Conservation (phyloP, 2,113 vertebrate genomes). For the Tiliqua scincoides region DNA sequence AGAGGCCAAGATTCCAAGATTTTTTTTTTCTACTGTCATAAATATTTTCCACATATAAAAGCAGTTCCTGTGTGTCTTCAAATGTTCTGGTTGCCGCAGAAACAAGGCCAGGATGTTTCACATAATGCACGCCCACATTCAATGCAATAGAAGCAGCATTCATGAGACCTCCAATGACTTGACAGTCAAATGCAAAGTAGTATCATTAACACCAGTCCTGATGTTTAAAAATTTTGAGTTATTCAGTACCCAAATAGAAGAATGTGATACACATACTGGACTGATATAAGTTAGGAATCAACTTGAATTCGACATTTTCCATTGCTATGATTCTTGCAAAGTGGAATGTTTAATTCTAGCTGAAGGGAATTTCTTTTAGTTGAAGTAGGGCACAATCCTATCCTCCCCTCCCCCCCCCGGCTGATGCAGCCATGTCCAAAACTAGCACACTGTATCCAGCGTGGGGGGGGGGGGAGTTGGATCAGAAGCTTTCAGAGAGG, state of each 20-base stretch:
- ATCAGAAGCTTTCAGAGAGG: no score
- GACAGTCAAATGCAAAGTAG: neutral
- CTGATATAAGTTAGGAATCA: neutral
- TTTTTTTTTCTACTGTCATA: constrained; percentile 39
- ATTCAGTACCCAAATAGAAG: rapidly evolving
- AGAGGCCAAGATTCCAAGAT: constrained; percentile 44
- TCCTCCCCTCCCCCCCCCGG: no score
- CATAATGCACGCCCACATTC: constrained; percentile 25
- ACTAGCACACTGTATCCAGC: no score
- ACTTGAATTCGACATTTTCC: neutral
- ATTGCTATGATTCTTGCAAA: no score
- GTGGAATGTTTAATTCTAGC: no score
- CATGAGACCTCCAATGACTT: neutral
- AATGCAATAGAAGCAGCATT: constrained; percentile 20
- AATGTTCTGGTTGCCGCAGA: constrained; percentile 59
- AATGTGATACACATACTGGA: constrained; percentile 2
- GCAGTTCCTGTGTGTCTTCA: constrained; percentile 40
- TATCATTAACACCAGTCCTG: neutral
- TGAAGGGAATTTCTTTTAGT: no score
- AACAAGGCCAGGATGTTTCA: constrained; percentile 63
- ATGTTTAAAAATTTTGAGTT: constrained; percentile 14
- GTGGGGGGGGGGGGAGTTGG: no score
- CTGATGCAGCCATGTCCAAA: no score
- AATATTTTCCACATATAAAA: constrained; percentile 56
- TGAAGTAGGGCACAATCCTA: no score